These are phyloP conservation scores for Acleris emargana DNA, from an alignment of 2,888 invertebrate species.

Conservation along the genomic window DNA sequence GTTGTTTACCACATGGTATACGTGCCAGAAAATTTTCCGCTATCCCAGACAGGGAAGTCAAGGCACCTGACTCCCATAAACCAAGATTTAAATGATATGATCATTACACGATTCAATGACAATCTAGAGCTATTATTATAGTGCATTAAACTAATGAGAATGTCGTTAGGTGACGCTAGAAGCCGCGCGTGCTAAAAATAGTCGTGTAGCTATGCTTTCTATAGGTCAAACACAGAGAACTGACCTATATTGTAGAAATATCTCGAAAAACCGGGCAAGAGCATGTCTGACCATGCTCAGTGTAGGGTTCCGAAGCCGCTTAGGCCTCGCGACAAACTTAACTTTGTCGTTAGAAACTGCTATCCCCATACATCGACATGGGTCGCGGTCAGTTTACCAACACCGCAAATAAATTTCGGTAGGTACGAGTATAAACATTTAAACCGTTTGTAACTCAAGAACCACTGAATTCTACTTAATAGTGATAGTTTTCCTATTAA, in stretches of 20 bases:
- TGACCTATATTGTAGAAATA: background rate
- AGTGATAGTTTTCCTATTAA: too few species aligned
- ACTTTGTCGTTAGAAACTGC: too few species aligned
- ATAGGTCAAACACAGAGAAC: background rate
- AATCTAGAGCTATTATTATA: slow-evolving; percentile 24
- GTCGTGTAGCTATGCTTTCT: background rate
- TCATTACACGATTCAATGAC: slow-evolving; percentile 28
- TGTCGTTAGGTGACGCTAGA: slow-evolving; percentile 16
- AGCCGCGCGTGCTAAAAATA: slow-evolving; percentile 1
- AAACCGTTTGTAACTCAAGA: too few species aligned
- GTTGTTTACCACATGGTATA: slow-evolving; percentile 18
- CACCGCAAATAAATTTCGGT: too few species aligned
- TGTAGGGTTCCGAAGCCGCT: too few species aligned
- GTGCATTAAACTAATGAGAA: slow-evolving; percentile 25
- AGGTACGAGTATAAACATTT: too few species aligned
- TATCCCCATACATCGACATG: too few species aligned
- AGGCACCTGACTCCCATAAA: slow-evolving; percentile 29
- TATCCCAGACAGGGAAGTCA: slow-evolving; percentile 39
- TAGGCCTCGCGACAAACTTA: too few species aligned
- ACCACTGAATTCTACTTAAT: too few species aligned
- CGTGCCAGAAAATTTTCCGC: slow-evolving; percentile 51
- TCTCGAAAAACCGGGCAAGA: too few species aligned
- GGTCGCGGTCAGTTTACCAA: too few species aligned
- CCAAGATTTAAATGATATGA: slow-evolving; percentile 24
- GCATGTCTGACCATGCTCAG: too few species aligned